These are phyloP conservation scores for Nemotelus nigrinus DNA, from an alignment of 2,888 invertebrate genomes.

Conservation along the genomic window DNA sequence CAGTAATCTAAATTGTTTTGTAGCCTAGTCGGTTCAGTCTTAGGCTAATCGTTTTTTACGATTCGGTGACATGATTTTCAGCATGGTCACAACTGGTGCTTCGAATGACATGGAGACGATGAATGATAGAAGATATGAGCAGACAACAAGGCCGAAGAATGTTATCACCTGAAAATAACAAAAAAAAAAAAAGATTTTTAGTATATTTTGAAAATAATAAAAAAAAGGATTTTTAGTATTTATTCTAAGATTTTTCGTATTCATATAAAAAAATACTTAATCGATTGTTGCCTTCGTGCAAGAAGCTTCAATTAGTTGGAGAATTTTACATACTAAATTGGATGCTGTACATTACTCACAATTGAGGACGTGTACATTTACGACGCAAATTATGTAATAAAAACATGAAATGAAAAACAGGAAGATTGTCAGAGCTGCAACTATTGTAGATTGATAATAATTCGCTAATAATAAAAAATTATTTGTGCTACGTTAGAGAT, in stretches of 20 bases:
- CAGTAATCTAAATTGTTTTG: neutral
- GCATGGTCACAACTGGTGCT: constrained; percentile 85
- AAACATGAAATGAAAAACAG: no score
- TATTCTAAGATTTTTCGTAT: neutral
- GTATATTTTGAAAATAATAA: neutral
- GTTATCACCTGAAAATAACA: constrained; percentile 72
- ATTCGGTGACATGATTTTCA: constrained; percentile 75
- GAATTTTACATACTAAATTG: no score
- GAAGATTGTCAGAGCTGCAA: no score
- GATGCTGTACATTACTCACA: no score
- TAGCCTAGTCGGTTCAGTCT: constrained; percentile 43
- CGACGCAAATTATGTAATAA: no score
- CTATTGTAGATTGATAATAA: no score
- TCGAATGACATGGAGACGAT: constrained; percentile 84
- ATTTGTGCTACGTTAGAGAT: no score
- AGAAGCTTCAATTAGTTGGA: no score
- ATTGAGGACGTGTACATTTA: no score
- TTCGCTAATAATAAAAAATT: no score
- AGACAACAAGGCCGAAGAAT: constrained; percentile 83
- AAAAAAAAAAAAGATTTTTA: constrained; percentile 23
- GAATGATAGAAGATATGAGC: constrained; percentile 81
- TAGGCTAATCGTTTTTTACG: constrained; percentile 64
- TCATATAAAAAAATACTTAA: neutral
- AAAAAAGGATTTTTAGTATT: neutral
- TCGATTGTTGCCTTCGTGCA: no score